Evolutionary conservation across 2,797 vertebrate genomes (phyloP).

Genomic region (Mormyrus proboscirostris): DNA sequence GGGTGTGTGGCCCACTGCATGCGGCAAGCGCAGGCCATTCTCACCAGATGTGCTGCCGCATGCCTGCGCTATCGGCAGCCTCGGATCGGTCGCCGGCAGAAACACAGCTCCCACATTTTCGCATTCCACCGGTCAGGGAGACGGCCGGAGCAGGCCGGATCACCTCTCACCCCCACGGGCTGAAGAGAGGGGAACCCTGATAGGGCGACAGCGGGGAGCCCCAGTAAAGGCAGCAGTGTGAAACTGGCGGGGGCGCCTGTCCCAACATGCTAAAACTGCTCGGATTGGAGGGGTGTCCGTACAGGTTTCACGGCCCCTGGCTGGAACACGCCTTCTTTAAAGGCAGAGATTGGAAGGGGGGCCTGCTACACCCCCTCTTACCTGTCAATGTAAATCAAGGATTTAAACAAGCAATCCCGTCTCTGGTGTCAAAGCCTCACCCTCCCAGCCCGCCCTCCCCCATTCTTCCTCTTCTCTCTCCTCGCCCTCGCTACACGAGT

Average conservation of each 20-base stretch:
- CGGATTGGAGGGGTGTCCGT: neutral
- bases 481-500: neutral
- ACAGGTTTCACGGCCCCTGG: neutral
- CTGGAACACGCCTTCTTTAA: neutral
- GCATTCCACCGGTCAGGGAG: neutral
- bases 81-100: slow-evolving; percentile 8
- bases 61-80: neutral
- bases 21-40: neutral
- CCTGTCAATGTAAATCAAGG: slow-evolving; percentile 32
- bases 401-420: slow-evolving; percentile 25
- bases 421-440: slow-evolving; percentile 10
- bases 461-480: neutral
- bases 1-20: slow-evolving; percentile 32
- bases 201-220: slow-evolving; percentile 28
- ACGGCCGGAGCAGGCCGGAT: neutral
- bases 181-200: neutral
- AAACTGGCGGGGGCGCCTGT: neutral
- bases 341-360: neutral
- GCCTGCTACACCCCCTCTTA: slow-evolving; percentile 25
- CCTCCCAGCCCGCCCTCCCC: neutral
- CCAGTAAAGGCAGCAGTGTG: neutral
- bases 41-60: neutral
- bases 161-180: neutral
- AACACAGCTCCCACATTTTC: neutral
- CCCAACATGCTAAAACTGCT: neutral